Percentiles rank a stretch among this genome's conserved stretches.
phyloP scores from a whole-genome alignment of 2,113 vertebrate genomes.

The Pomatostomus ruficeps region DNA sequence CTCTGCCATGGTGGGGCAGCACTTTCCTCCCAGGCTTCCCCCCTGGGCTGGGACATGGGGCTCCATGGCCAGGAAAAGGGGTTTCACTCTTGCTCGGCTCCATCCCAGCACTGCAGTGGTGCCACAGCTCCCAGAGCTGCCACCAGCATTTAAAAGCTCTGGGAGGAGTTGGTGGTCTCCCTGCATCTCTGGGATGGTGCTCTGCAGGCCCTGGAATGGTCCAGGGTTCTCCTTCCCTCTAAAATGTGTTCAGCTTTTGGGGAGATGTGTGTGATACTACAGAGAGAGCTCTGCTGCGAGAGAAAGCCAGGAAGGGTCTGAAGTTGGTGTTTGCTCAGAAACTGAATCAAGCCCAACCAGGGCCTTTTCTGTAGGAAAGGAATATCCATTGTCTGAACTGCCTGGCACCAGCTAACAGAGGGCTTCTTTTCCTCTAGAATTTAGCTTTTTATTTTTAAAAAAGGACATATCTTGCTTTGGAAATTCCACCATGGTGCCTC shows the following conservation, averaged over 20 bases:
- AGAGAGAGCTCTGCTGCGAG: not conserved
- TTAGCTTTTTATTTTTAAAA: not conserved
- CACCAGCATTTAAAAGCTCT: not conserved
- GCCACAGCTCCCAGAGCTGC: not conserved
- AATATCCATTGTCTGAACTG: not conserved
- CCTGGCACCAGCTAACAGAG: not conserved
- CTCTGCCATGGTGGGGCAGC: not conserved
- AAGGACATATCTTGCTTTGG: not conserved
- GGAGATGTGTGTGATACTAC: not conserved
- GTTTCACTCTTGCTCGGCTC: not conserved
- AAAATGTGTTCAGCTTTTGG: not conserved
- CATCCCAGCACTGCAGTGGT: not conserved
- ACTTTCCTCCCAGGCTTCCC: not conserved
- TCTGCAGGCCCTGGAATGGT: not conserved
- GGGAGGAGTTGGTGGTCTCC: not conserved
- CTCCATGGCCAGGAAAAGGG: not conserved
- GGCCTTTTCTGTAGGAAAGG: not conserved
- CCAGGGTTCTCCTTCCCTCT: not conserved
- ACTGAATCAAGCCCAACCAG: accelerated
- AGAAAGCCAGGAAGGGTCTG: not conserved
- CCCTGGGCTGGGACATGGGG: too few relatives aligned
- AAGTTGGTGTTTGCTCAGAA: not conserved
- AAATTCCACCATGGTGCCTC: not conserved
- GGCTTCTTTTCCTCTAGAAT: not conserved
- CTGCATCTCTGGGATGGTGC: not conserved